Base-by-base conservation (phyloP, 2,888 invertebrate genomes). In the Aquatica leii region DNA sequence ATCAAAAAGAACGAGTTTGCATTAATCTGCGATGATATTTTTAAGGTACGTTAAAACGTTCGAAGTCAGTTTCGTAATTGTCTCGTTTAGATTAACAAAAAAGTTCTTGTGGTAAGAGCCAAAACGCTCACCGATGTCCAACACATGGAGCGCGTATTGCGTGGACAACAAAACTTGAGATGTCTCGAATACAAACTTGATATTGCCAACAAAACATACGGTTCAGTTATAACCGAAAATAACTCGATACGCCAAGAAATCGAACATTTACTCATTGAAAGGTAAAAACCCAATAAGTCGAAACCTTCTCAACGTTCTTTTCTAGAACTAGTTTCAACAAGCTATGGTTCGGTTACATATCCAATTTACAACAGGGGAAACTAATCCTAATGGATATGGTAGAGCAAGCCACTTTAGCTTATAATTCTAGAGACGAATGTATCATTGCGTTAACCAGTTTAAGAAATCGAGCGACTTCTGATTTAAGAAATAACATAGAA, bases 401-500 rank as follows among this genome's bases (percentile, higher is more conserved):
- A 65, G 95, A 96, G 73, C 91, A 93, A 72, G 93, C 95, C 0
- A 95, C 94, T 18, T 84, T 90, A 40, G 93, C 95, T 0, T 97
- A 94, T 76, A 95, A 95, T 81, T 93, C 94, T 80, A 85, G 95
- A 63, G 95, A 91, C 78, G 91, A 92, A 77, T 87, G 91, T 81
- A 88, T 92, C 76, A 86, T 89, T 59, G 95, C 95, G 80, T 85
- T 95, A 40, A 88, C 91, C 67, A 89, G 90, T 0, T 83, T 96
- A 34, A 91, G 92, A 74, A 93, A 93, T 69, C 88, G 91, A 68
- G 90, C 89, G 52, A 90, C 92, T 75, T 86, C 89, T 37, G 92
- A 94, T 71, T 85, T 88, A 61, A 82, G 87, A 72, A 78, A 86
- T 8, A 90, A 89, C 74, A 86, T 88, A 4, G 87, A 89, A 77